Conservation (phyloP, 2,888 invertebrate species). For the Heterodera filipjevi region DNA sequence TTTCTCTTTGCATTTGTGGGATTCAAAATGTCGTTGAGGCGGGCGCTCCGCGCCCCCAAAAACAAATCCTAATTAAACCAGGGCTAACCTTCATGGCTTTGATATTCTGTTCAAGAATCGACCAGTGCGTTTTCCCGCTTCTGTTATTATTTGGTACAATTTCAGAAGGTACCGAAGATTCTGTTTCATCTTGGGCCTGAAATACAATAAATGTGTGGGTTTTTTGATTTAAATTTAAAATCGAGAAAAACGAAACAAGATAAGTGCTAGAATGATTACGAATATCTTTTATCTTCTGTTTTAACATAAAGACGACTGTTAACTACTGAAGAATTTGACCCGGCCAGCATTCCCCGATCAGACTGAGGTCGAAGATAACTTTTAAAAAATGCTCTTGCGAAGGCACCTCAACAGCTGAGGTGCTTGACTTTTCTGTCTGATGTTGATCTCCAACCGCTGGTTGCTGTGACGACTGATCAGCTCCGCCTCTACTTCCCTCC, state of each 20-base stretch:
- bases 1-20: too few species aligned
- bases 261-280: too few species aligned
- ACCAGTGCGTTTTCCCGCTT: conserved; percentile 36
- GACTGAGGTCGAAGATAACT: background rate
- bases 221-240: too few species aligned
- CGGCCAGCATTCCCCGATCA: background rate
- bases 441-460: background rate
- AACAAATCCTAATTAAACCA: conserved; percentile 17
- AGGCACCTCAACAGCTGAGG: conserved; percentile 17
- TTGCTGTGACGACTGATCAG: background rate
- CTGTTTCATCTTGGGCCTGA: conserved; percentile 28
- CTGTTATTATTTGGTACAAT: conserved; percentile 14
- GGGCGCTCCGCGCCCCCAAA: too few species aligned
- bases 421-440: background rate
- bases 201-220: too few species aligned
- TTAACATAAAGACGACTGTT: background rate
- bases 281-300: too few species aligned
- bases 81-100: conserved; percentile 43
- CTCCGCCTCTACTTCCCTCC: background rate
- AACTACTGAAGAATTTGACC: background rate
- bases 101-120: conserved; percentile 33
- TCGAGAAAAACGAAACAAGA: too few species aligned
- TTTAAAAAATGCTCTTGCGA: background rate
- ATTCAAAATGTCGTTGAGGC: too few species aligned
- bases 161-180: background rate